phyloP scores from a whole-genome alignment of 2,888 invertebrate genomes.

The Phragmatobia fuliginosa region DNA sequence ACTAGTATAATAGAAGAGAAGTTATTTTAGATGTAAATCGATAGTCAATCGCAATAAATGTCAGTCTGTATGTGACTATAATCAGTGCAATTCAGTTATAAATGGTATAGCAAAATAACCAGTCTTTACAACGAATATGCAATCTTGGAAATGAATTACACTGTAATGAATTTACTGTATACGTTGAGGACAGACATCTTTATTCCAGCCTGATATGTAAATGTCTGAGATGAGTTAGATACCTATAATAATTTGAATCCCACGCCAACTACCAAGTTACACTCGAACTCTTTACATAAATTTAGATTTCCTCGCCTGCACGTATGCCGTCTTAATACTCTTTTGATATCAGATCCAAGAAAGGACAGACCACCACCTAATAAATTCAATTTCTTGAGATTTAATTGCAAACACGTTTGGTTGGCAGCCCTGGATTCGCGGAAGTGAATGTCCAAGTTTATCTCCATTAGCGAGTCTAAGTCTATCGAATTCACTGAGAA shows the following conservation, averaged over 20 bases:
- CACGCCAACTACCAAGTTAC: slow-evolving; percentile 4
- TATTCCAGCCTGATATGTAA: background rate
- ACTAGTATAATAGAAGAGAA: background rate
- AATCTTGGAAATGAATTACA: background rate
- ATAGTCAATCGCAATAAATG: background rate
- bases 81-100: background rate
- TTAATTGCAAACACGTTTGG: slow-evolving; percentile 53
- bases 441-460: slow-evolving; percentile 44
- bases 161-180: background rate
- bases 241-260: slow-evolving; percentile 9
- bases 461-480: slow-evolving; percentile 45
- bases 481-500: slow-evolving; percentile 41
- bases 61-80: background rate
- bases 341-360: slow-evolving; percentile 46
- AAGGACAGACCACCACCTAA: slow-evolving; percentile 40
- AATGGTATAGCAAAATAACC: background rate
- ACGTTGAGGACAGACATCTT: background rate
- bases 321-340: slow-evolving; percentile 31
- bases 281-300: slow-evolving; percentile 19
- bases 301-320: slow-evolving; percentile 33
- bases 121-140: background rate
- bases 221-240: slow-evolving; percentile 1
- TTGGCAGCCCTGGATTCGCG: slow-evolving; percentile 41
- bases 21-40: background rate
- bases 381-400: slow-evolving; percentile 48